Evolutionary conservation across 1,140 invertebrate species (phyloP).

Genomic region (Halesus radiatus): DNA sequence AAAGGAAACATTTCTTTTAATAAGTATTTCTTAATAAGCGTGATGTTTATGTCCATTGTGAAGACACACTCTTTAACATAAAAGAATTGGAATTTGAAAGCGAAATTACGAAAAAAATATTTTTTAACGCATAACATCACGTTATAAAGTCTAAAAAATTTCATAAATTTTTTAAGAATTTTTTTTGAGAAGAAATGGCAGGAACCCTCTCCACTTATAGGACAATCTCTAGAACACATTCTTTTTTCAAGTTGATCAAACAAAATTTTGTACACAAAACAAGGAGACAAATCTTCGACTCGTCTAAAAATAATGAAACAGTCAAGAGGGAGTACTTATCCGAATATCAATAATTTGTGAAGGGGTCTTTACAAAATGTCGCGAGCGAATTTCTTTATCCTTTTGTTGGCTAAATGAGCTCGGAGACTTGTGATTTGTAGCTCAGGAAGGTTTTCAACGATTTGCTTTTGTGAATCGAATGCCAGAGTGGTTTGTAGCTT

Average conservation of each 20-base stretch:
- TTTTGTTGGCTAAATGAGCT: slow-evolving; percentile 32
- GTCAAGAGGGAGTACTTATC: slow-evolving; percentile 31
- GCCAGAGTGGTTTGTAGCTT: slow-evolving; percentile 35
- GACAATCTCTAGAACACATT: slow-evolving; percentile 13
- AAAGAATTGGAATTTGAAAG: no score
- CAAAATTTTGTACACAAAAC: slow-evolving; percentile 33
- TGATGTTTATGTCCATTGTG: no score
- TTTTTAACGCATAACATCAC: no score
- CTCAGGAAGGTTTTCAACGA: slow-evolving; percentile 37
- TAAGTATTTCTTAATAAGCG: no score
- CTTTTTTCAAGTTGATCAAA: slow-evolving; percentile 24
- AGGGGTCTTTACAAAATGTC: slow-evolving; percentile 35
- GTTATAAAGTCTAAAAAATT: no score
- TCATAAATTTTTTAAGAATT: not conserved
- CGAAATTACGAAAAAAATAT: no score
- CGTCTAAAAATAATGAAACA: slow-evolving; percentile 39
- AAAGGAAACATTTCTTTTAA: no score
- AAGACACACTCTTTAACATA: no score
- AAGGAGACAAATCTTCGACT: slow-evolving; percentile 20
- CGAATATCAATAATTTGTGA: slow-evolving; percentile 45
- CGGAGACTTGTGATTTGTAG: slow-evolving; percentile 36
- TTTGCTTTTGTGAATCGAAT: slow-evolving; percentile 46
- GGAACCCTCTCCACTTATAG: not conserved
- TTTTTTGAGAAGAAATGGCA: not conserved
- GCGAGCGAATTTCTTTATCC: slow-evolving; percentile 31